A percentile compares a stretch with the other conserved stretches of the same genome.
These are phyloP conservation scores for Accipiter superciliosus DNA, from an alignment of 2,797 vertebrate species.

Conservation along the genomic window DNA sequence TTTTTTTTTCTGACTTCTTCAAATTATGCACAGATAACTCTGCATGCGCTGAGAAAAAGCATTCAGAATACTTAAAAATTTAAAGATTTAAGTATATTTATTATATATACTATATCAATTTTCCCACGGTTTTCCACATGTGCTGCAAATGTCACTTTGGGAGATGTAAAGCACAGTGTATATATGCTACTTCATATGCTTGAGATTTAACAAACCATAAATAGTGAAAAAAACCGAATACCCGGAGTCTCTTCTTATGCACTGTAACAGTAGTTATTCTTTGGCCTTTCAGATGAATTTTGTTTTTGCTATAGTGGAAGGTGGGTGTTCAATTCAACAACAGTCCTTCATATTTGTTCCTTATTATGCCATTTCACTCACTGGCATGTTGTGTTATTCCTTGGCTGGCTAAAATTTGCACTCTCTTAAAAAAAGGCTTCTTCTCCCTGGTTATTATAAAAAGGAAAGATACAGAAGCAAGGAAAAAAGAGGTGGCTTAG, in stretches of 20 bases:
- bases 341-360: not conserved
- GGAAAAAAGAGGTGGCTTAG: not conserved
- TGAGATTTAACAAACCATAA: not conserved
- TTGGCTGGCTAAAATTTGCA: not conserved
- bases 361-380: not conserved
- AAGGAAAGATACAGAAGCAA: not conserved
- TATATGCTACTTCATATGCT: not conserved
- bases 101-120: not conserved
- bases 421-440: not conserved
- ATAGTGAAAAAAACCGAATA: not conserved
- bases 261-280: not conserved
- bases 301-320: not conserved
- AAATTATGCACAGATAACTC: not conserved
- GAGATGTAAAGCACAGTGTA: not conserved
- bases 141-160: not conserved
- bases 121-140: not conserved
- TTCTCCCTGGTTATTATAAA: not conserved
- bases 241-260: not conserved
- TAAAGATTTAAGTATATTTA: not conserved
- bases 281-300: not conserved
- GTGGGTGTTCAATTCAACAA: not conserved
- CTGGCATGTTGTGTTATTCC: not conserved
- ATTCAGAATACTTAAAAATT: not conserved
- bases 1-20: not conserved
- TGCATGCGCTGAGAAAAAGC: not conserved